phyloP scores from a whole-genome alignment of 2,888 invertebrate species.

The Octodonta nipae region DNA sequence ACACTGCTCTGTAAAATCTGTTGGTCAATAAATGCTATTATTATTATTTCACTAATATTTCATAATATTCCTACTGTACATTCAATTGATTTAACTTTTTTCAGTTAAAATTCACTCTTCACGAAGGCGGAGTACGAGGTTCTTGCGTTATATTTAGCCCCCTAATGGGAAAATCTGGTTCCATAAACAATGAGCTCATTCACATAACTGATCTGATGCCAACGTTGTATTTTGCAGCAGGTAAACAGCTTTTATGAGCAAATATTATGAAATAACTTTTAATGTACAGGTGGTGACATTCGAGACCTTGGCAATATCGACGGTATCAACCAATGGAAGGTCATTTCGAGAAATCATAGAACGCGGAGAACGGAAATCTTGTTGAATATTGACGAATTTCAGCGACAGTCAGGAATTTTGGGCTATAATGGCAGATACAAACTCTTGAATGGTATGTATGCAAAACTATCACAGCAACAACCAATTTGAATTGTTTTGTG shows the following conservation, averaged over 20 bases:
- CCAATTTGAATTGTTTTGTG: neutral
- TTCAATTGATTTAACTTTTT: constrained; percentile 10
- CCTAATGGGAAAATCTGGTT: constrained; percentile 36
- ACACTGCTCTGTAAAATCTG: no score
- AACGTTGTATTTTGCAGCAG: constrained; percentile 40
- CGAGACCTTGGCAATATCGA: constrained; percentile 26
- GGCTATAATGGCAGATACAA: constrained; percentile 25
- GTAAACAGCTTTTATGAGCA: constrained; percentile 11
- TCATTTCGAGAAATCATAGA: constrained; percentile 18
- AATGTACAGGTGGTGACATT: constrained; percentile 31
- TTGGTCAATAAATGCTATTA: no score
- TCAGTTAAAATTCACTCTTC: constrained; percentile 60
- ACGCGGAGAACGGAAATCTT: constrained; percentile 16
- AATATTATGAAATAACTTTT: neutral
- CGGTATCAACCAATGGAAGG: constrained; percentile 32
- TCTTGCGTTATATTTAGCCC: constrained; percentile 67
- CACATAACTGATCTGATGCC: constrained; percentile 78
- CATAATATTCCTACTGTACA: no score
- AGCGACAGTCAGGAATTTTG: constrained; percentile 29
- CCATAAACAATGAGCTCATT: constrained; percentile 51
- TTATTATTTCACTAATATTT: no score
- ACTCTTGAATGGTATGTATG: constrained; percentile 24
- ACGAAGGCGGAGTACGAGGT: constrained; percentile 75
- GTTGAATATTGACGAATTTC: constrained; percentile 30
- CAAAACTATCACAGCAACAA: no score